Evolutionary conservation across 1,140 invertebrate species (phyloP).

Genomic region (Drosophila asahinai): DNA sequence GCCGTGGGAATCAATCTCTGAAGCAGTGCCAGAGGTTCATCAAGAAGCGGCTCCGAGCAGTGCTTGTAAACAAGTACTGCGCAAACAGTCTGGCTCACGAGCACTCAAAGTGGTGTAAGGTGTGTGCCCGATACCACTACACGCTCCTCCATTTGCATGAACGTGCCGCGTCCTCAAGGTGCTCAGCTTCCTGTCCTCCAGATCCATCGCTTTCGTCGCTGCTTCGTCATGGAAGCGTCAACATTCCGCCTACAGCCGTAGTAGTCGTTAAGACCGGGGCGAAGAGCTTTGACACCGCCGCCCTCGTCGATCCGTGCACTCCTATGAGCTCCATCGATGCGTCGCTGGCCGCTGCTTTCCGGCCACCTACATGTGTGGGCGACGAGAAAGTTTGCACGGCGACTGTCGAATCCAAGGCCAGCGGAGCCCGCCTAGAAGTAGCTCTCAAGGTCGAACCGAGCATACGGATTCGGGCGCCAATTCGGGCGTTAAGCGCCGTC

Average conservation of each 20-base stretch:
- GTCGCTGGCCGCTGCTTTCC: neutral
- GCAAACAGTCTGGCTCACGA: too few species aligned
- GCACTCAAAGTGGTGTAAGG: too few species aligned
- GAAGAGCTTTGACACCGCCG: neutral
- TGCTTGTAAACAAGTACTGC: too few species aligned
- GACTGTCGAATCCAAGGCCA: neutral
- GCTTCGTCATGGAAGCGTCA: neutral
- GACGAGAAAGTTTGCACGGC: neutral
- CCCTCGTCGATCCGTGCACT: constrained; percentile 5
- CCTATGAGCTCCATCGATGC: neutral
- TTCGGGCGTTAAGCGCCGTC: too few species aligned
- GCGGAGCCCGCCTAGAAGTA: neutral
- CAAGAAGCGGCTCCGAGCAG: too few species aligned
- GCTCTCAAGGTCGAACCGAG: neutral
- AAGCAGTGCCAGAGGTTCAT: too few species aligned
- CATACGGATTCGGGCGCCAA: neutral
- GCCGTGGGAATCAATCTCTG: too few species aligned
- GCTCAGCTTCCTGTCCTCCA: neutral
- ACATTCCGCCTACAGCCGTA: constrained; percentile 1
- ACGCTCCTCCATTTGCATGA: too few species aligned
- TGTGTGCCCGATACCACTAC: too few species aligned
- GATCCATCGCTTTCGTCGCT: neutral
- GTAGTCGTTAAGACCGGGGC: neutral
- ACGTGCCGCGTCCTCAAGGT: neutral
- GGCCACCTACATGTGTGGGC: neutral